Evolutionary conservation across 2,797 vertebrate genomes (phyloP).

Genomic region (Pseudochirops cupreus): DNA sequence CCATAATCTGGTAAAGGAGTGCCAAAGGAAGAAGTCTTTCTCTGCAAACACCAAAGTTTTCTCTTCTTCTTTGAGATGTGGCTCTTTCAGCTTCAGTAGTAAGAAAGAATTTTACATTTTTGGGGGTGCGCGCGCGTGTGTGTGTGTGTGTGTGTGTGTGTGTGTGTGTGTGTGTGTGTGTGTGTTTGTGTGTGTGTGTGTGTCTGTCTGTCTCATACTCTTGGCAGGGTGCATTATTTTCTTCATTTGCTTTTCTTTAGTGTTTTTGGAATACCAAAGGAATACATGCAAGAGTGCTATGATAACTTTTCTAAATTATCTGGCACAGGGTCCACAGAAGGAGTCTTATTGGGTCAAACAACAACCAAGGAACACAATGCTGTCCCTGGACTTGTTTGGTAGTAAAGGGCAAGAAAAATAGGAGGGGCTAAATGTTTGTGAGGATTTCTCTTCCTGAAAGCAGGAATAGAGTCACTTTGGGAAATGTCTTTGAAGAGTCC

Average conservation of each 20-base stretch:
- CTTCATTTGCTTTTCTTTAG: slow-evolving; percentile 51
- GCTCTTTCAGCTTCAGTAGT: slow-evolving; percentile 50
- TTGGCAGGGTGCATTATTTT: slow-evolving; percentile 31
- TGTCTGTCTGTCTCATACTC: not conserved
- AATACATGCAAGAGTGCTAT: slow-evolving; percentile 28
- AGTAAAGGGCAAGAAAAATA: not conserved
- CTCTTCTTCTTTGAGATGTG: slow-evolving; percentile 31
- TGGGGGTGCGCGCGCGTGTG: too few species aligned
- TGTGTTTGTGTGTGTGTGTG: too few species aligned
- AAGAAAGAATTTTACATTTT: slow-evolving; percentile 37
- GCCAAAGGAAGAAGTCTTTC: slow-evolving; percentile 24
- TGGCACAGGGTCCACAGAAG: not conserved
- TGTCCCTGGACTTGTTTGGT: not conserved
- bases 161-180: too few species aligned
- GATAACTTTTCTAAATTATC: slow-evolving; percentile 23
- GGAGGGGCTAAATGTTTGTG: not conserved
- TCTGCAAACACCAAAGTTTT: not conserved
- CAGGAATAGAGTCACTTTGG: slow-evolving; percentile 54
- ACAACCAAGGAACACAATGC: not conserved
- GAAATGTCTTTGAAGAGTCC: slow-evolving; percentile 51
- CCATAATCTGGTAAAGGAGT: not conserved
- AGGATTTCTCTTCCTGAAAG: slow-evolving; percentile 52
- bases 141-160: too few species aligned
- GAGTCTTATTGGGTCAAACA: not conserved
- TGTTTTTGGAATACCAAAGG: not conserved